These are phyloP conservation scores for Rhinoptilus africanus DNA, from an alignment of 2,113 vertebrate genomes.

Conservation along the genomic window DNA sequence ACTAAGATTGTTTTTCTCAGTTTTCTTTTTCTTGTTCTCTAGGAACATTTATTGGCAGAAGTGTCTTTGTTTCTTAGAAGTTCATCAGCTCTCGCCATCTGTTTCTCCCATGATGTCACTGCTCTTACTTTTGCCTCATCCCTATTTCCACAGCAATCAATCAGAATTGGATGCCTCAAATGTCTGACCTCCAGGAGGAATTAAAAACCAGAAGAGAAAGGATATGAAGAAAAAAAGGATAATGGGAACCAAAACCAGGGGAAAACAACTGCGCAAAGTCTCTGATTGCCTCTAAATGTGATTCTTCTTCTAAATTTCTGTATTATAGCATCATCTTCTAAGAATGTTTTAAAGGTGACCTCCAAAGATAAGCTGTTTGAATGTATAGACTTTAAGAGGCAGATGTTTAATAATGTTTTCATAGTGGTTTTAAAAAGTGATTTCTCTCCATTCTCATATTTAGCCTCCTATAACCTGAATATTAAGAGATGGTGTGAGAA, in stretches of 20 bases:
- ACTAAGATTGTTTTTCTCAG: conserved; percentile 20
- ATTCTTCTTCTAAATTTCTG: background rate
- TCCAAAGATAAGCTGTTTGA: background rate
- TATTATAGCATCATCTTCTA: background rate
- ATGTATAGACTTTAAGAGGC: background rate
- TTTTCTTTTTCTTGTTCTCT: conserved; percentile 37
- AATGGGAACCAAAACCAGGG: background rate
- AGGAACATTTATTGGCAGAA: conserved; percentile 50
- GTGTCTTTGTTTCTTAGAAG: conserved; percentile 58
- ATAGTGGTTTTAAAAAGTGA: background rate
- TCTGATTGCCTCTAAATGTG: background rate
- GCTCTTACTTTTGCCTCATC: conserved; percentile 50
- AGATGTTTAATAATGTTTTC: background rate
- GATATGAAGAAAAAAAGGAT: background rate
- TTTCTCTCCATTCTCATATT: background rate
- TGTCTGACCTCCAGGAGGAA: conserved; percentile 18
- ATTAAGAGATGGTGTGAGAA: background rate
- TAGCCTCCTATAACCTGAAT: background rate
- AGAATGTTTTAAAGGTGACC: background rate
- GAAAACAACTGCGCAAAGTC: background rate
- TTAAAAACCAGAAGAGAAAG: background rate
- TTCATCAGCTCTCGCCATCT: conserved; percentile 33
- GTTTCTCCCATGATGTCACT: conserved; percentile 62
- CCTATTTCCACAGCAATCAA: background rate
- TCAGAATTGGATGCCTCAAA: conserved; percentile 17